phyloP scores from a whole-genome alignment of 2,888 invertebrate species.

The Schrankia costaestrigalis region DNA sequence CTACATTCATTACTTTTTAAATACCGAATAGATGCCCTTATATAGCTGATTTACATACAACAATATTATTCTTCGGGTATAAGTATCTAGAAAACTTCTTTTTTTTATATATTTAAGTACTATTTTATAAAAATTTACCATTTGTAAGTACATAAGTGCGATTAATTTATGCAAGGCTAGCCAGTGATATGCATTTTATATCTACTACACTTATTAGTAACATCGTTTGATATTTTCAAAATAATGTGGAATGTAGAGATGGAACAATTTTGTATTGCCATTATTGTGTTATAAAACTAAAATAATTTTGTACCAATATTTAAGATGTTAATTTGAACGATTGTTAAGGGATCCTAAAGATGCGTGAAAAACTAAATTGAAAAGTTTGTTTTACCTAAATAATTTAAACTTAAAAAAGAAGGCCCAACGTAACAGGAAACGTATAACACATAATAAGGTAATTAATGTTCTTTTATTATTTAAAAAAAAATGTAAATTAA shows the following conservation, averaged over 20 bases:
- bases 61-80: conserved; percentile 17
- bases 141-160: conserved; percentile 50
- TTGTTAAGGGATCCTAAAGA: too few relatives aligned
- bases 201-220: conserved; percentile 29
- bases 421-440: conserved; percentile 31
- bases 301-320: conserved; percentile 6
- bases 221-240: conserved; percentile 23
- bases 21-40: conserved; percentile 20
- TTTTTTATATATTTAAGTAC: conserved; percentile 35
- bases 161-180: conserved; percentile 47
- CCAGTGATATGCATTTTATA: conserved; percentile 58
- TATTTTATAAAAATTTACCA: conserved; percentile 39
- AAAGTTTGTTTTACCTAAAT: conserved; percentile 13
- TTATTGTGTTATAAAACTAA: conserved; percentile 9
- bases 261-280: conserved; percentile 19
- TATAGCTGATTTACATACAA: conserved; percentile 25
- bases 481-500: conserved; percentile 25
- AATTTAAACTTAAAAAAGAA: conserved; percentile 26
- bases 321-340: conserved; percentile 5
- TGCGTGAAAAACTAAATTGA: conserved; percentile 16
- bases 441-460: conserved; percentile 28
- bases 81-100: conserved; percentile 18
- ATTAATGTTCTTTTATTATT: conserved; percentile 23
- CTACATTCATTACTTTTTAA: conserved; percentile 12
- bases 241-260: conserved; percentile 42